phyloP scores from a whole-genome alignment of 2,113 vertebrate species.

The Drymodes brunneopygia region DNA sequence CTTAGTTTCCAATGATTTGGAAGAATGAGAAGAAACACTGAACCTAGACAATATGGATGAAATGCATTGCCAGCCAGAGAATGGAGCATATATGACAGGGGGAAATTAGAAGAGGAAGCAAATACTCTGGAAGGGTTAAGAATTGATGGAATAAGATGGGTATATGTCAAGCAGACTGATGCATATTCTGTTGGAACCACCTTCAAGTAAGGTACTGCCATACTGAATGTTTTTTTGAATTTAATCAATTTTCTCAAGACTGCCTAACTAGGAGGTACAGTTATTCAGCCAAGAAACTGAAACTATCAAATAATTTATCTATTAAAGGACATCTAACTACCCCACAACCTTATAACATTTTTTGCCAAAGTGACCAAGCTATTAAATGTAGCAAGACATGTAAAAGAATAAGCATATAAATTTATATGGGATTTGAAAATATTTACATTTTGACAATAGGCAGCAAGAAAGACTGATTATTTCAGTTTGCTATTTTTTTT shows the following conservation, averaged over 20 bases:
- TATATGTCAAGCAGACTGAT: neutral
- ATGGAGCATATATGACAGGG: neutral
- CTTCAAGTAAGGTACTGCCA: neutral
- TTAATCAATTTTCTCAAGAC: neutral
- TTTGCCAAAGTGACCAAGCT: neutral
- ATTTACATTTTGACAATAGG: neutral
- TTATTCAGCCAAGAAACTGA: neutral
- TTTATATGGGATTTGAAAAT: neutral
- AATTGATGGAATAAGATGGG: neutral
- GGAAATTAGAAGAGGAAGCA: neutral
- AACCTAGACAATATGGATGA: neutral
- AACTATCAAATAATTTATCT: neutral
- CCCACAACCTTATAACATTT: neutral
- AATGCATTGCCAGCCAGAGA: neutral
- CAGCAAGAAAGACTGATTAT: neutral
- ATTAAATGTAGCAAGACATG: neutral
- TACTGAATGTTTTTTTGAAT: neutral
- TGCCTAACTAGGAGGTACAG: neutral
- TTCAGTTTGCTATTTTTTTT: neutral
- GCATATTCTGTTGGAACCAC: neutral
- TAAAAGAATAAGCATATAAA: neutral
- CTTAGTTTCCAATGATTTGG: neutral
- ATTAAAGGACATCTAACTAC: neutral
- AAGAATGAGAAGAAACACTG: neutral
- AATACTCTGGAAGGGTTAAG: neutral